Evolutionary conservation across 2,797 vertebrate genomes (phyloP).

Genomic region (Anabas testudineus): DNA sequence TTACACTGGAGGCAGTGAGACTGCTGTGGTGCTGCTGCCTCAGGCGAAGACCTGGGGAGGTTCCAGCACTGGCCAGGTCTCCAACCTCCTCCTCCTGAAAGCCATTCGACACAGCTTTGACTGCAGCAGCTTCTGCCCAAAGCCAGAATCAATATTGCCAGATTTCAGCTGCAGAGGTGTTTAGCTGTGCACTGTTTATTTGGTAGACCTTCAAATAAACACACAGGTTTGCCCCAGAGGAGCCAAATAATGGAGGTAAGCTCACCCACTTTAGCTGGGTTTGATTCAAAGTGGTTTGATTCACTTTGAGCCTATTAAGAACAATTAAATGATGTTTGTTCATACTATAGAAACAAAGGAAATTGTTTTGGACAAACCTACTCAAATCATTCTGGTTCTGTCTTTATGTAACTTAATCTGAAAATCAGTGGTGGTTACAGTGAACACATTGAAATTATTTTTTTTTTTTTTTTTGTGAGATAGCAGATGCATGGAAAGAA

Average conservation of each 20-base stretch:
- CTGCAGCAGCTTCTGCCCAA: slow-evolving; percentile 34
- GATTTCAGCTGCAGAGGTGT: slow-evolving; percentile 41
- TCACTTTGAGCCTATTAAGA: slow-evolving; percentile 4
- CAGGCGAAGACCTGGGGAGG: slow-evolving; percentile 50
- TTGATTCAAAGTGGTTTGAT: slow-evolving; percentile 21
- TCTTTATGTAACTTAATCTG: slow-evolving; percentile 19
- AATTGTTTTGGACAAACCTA: not conserved
- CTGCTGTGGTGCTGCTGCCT: slow-evolving; percentile 44
- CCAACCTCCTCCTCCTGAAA: slow-evolving; percentile 47
- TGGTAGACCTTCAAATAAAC: slow-evolving; percentile 51
- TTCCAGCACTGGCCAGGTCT: slow-evolving; percentile 28
- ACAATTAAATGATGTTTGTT: slow-evolving; percentile 12
- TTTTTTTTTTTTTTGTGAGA: too few relatives aligned
- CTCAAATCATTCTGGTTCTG: slow-evolving; percentile 3
- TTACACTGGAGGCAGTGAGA: slow-evolving; percentile 42
- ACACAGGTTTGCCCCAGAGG: not conserved
- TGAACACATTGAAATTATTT: too few relatives aligned
- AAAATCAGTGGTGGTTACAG: too few relatives aligned
- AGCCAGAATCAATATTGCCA: slow-evolving; percentile 54
- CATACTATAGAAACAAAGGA: not conserved
- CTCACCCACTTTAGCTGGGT: not conserved
- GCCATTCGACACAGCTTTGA: slow-evolving; percentile 40
- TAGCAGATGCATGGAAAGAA: slow-evolving; percentile 16
- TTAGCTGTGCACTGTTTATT: slow-evolving; percentile 38
- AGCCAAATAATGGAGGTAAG: slow-evolving; percentile 33